Percentiles rank a stretch among this genome's conserved stretches.
These are phyloP conservation scores for Lampropteryx suffumata DNA, from an alignment of 2,888 invertebrate species.

Conservation along the genomic window DNA sequence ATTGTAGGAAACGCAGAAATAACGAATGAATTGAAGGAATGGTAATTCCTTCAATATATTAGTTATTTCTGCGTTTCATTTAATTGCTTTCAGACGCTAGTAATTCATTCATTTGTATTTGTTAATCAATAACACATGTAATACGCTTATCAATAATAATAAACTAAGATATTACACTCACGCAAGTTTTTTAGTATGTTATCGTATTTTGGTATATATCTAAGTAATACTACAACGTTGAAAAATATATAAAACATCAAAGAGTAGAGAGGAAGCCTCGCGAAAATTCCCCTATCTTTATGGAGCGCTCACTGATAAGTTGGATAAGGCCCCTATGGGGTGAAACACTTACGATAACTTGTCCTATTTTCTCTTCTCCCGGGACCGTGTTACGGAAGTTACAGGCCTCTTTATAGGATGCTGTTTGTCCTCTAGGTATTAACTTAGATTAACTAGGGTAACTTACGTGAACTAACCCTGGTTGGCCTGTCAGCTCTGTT, in stretches of 20 bases:
- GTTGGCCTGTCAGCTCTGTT: too few species aligned
- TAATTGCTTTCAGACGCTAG: too few species aligned
- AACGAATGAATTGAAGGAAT: too few species aligned
- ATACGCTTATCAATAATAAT: too few species aligned
- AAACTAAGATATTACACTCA: too few species aligned
- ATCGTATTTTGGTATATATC: too few species aligned
- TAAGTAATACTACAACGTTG: neutral
- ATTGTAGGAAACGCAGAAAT: too few species aligned
- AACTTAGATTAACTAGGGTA: slow-evolving; percentile 8
- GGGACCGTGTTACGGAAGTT: slow-evolving; percentile 15
- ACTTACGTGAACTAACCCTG: neutral
- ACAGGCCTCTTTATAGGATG: slow-evolving; percentile 8
- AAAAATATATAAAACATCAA: slow-evolving; percentile 14
- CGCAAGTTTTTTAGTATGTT: too few species aligned
- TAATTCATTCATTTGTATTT: too few species aligned
- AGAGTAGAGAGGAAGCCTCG: neutral
- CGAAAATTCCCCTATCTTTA: slow-evolving; percentile 17
- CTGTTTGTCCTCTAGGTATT: neutral
- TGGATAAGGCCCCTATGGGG: slow-evolving; percentile 24
- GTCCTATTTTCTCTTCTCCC: slow-evolving; percentile 19
- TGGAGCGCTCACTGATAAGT: slow-evolving; percentile 19
- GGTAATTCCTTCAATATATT: too few species aligned
- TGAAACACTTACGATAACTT: slow-evolving; percentile 29
- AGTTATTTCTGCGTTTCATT: too few species aligned
- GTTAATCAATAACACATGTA: too few species aligned